Percentiles rank a stretch among this genome's conserved stretches.
Conservation (phyloP, 2,888 invertebrate genomes). For the Tenthredo scrophulariae region DNA sequence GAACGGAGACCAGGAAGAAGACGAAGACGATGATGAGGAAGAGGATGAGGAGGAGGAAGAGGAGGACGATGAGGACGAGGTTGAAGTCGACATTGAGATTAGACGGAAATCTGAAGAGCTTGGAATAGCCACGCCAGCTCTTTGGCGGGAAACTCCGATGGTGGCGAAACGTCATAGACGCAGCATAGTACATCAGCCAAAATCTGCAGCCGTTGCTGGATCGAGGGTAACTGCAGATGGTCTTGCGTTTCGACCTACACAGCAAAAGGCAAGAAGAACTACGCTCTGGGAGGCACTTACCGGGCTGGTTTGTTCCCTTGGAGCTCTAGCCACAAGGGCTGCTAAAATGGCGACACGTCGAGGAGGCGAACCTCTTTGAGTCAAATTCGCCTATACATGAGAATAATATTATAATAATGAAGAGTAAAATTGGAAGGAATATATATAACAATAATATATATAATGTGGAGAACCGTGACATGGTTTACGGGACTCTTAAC, state of each 20-base stretch:
- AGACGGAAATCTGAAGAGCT: conserved; percentile 50
- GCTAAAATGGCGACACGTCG: conserved; percentile 74
- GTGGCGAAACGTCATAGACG: neutral
- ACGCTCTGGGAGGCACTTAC: conserved; percentile 78
- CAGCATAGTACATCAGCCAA: conserved; percentile 67
- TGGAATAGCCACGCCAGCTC: neutral
- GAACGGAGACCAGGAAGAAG: neutral
- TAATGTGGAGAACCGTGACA: neutral
- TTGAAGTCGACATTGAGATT: conserved; percentile 56
- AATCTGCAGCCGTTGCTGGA: conserved; percentile 53
- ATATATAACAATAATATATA: neutral
- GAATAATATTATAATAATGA: neutral
- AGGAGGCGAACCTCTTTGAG: conserved; percentile 70
- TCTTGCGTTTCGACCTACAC: conserved; percentile 48
- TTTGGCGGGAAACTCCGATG: conserved; percentile 36
- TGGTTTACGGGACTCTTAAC: neutral
- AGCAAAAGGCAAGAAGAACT: conserved; percentile 67
- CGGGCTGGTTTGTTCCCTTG: conserved; percentile 78
- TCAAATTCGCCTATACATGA: neutral
- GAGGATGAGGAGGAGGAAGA: neutral
- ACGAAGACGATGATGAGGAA: conserved; percentile 62
- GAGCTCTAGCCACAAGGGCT: conserved; percentile 76
- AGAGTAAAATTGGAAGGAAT: neutral
- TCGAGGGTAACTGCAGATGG: conserved; percentile 22
- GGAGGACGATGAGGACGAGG: conserved; percentile 29